phyloP scores from a whole-genome alignment of 2,113 vertebrate species.

The Micronycteris hirsuta region DNA sequence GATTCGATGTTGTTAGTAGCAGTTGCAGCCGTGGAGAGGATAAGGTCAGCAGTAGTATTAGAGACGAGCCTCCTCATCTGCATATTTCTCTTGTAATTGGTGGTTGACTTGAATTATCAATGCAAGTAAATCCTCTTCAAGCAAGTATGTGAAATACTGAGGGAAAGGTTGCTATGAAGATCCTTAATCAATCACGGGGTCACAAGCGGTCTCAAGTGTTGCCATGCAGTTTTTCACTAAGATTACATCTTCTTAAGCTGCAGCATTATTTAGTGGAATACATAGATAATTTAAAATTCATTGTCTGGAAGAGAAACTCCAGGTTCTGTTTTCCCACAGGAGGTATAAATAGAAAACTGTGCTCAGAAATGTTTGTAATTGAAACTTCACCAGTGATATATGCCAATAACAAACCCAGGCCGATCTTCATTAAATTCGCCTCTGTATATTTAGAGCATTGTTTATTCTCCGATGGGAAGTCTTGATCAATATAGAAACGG shows the following conservation, averaged over 20 bases:
- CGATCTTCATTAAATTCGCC: background rate
- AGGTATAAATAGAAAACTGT: background rate
- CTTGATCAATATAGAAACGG: background rate
- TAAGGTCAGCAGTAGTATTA: background rate
- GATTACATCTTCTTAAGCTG: background rate
- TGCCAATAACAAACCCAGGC: background rate
- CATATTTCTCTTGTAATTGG: background rate
- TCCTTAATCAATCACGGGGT: background rate
- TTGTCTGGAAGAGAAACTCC: background rate
- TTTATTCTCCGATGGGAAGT: background rate
- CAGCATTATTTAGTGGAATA: background rate
- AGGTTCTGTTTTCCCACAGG: background rate
- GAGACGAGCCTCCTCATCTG: background rate
- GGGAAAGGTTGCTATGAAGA: background rate
- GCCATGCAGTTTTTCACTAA: background rate
- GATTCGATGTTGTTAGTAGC: background rate
- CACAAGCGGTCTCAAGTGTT: background rate
- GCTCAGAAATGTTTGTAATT: background rate
- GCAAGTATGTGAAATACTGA: background rate
- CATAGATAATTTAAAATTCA: background rate
- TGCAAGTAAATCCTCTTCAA: background rate
- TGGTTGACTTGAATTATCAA: background rate
- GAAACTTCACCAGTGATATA: conserved; percentile 15
- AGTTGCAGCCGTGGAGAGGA: background rate
- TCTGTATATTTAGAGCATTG: background rate